Percentiles rank a stretch among this genome's conserved stretches.
phyloP scores from a whole-genome alignment of 2,888 invertebrate genomes.

The Tachina lurida region DNA sequence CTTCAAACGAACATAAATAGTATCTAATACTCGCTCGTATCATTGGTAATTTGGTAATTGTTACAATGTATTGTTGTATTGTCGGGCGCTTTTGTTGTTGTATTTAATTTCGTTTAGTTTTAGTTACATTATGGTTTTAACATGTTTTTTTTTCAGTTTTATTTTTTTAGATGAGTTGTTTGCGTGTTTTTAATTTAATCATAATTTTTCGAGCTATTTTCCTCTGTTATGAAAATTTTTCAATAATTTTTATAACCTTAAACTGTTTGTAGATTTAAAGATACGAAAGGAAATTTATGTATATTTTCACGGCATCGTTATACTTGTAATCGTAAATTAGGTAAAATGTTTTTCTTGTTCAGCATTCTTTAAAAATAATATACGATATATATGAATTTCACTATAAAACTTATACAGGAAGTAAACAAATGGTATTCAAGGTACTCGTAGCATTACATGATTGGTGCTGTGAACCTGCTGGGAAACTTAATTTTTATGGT shows the following conservation, averaged over 20 bases:
- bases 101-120: conserved; percentile 57
- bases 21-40: conserved; percentile 37
- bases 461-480: too few species aligned
- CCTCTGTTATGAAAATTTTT: not conserved
- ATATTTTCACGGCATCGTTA: conserved; percentile 25
- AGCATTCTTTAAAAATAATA: not conserved
- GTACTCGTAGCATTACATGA: too few species aligned
- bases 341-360: not conserved
- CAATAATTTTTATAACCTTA: not conserved
- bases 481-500: too few species aligned
- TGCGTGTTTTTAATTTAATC: conserved; percentile 63
- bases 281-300: not conserved
- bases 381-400: not conserved
- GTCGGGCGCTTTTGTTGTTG: conserved; percentile 55
- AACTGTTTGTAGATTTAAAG: not conserved
- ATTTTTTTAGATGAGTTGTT: conserved; percentile 63
- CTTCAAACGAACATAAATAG: conserved; percentile 60
- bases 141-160: not conserved
- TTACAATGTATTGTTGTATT: conserved; percentile 44
- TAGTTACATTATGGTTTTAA: conserved; percentile 29
- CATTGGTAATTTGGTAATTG: conserved; percentile 68
- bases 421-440: too few species aligned
- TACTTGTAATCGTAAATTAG: conserved; percentile 37
- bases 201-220: conserved; percentile 43
- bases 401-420: not conserved